Conservation (phyloP, 2,797 vertebrate species). For the Labroides dimidiatus region DNA sequence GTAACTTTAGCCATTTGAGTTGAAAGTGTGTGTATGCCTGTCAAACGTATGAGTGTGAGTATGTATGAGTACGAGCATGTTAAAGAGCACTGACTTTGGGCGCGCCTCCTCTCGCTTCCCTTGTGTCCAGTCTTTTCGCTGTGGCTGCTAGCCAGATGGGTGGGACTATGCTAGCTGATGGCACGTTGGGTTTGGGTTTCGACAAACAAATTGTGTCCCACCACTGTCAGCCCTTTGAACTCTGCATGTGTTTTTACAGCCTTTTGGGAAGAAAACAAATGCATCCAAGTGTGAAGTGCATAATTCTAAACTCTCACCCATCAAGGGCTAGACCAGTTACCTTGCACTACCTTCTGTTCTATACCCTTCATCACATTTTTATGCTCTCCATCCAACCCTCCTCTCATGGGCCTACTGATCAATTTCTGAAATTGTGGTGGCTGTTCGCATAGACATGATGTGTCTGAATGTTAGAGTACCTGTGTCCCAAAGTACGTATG, state of each 20-base stretch:
- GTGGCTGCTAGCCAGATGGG: conserved; percentile 66
- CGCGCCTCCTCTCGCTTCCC: conserved; percentile 49
- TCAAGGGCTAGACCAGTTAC: conserved; percentile 77
- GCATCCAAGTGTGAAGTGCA: conserved; percentile 41
- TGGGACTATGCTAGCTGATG: conserved; percentile 50
- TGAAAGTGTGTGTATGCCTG: conserved; percentile 37
- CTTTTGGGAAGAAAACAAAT: conserved; percentile 39
- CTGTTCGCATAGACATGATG: conserved; percentile 43
- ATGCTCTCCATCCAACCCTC: conserved; percentile 49
- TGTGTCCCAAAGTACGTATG: conserved; percentile 72
- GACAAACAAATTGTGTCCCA: conserved; percentile 34
- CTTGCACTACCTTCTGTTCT: conserved; percentile 58
- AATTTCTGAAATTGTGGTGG: conserved; percentile 63
- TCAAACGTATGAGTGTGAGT: conserved; percentile 28
- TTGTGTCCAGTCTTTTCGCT: conserved; percentile 62
- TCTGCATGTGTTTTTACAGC: conserved; percentile 58
- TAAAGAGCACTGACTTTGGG: conserved; percentile 58
- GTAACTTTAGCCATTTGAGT: conserved; percentile 73
- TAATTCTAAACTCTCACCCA: conserved; percentile 56
- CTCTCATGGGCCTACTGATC: conserved; percentile 73
- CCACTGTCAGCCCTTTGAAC: conserved; percentile 41
- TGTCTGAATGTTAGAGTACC: conserved; percentile 57
- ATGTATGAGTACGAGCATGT: conserved; percentile 36
- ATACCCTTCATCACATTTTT: conserved; percentile 18
- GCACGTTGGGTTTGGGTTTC: conserved; percentile 48